A percentile compares a stretch with the other conserved stretches of the same genome.
phyloP scores from a whole-genome alignment of 2,888 invertebrate species.

The Cryptus armator region DNA sequence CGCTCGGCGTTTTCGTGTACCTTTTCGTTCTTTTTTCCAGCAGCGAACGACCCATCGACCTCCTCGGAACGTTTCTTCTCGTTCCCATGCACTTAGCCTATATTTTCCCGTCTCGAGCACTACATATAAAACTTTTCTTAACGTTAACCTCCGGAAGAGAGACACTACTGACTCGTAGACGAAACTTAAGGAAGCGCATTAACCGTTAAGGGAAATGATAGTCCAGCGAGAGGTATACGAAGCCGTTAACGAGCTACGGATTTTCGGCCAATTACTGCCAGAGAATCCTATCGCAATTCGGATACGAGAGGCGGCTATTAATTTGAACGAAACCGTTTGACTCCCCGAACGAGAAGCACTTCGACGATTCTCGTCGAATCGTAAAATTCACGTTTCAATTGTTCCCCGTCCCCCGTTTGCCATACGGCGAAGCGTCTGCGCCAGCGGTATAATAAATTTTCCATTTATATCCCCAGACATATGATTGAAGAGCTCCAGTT shows the following conservation, averaged over 20 bases:
- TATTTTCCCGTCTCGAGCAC: conserved; percentile 11
- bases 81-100: conserved; percentile 42
- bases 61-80: conserved; percentile 32
- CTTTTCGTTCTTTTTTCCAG: not conserved
- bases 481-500: not conserved
- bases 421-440: not conserved
- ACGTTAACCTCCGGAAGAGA: conserved; percentile 42
- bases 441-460: not conserved
- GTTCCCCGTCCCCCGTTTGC: not conserved
- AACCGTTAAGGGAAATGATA: conserved; percentile 13
- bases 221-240: not conserved
- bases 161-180: conserved; percentile 8
- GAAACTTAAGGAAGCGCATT: conserved; percentile 15
- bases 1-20: conserved; percentile 13
- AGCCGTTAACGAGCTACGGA: conserved; percentile 57
- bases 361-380: conserved; percentile 35
- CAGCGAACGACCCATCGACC: conserved; percentile 39
- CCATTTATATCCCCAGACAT: not conserved
- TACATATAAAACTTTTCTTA: not conserved
- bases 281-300: conserved; percentile 49
- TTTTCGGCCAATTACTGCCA: conserved; percentile 52
- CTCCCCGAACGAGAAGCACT: conserved; percentile 28
- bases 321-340: conserved; percentile 42
- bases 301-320: conserved; percentile 23
- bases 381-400: conserved; percentile 46